Base-by-base conservation (phyloP, 2,888 invertebrate species). In the Drepana falcataria region DNA sequence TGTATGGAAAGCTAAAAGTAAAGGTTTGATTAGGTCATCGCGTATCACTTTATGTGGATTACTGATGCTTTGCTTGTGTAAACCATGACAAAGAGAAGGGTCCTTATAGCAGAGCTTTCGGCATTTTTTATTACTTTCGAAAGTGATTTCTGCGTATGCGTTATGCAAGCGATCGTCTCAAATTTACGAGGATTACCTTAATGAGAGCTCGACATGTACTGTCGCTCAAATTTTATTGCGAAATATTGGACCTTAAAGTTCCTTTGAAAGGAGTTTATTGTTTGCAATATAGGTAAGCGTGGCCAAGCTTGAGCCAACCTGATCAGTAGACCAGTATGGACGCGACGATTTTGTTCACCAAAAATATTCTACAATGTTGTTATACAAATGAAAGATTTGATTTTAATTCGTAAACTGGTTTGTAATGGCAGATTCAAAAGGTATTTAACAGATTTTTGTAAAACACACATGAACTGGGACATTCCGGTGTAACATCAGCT, bases 41-140 rank as follows among this genome's bases (percentile, higher is more conserved):
- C 37, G 4, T 37, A 4, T 4, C 4, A 3, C 37, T 37, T 37
- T 37, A 5, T 37, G 37, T 4, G 5, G 37, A 37, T 37, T 5
- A 37, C 37, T 37, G 5, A 37, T 37, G 3, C 37, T 37, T 21
- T 37, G 37, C 5, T 37, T 7, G 41, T 44, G 6, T 44, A 9
- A 9, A 44, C 9, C 2, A 9, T 44, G 44, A 44, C 61, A 68
- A 77, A 79, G 72, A 71, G 77, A 81, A 77, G 75, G 77, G 73
- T 73, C 65, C 66, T 73, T 69, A 61, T 59, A 61, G 54, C 68
- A 74, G 21, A 21, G 68, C 63, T 73, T 61, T 59, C 60, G 60
- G 58, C 56, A 71, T 71, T 75, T 84, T 85, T 86, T 81, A 85
- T 77, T 69, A 77, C 78, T 80, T 87, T 85, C 78, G 88, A 90